These are phyloP conservation scores for Hippocampus barbouri DNA, from an alignment of 2,113 vertebrate species.

Conservation along the genomic window DNA sequence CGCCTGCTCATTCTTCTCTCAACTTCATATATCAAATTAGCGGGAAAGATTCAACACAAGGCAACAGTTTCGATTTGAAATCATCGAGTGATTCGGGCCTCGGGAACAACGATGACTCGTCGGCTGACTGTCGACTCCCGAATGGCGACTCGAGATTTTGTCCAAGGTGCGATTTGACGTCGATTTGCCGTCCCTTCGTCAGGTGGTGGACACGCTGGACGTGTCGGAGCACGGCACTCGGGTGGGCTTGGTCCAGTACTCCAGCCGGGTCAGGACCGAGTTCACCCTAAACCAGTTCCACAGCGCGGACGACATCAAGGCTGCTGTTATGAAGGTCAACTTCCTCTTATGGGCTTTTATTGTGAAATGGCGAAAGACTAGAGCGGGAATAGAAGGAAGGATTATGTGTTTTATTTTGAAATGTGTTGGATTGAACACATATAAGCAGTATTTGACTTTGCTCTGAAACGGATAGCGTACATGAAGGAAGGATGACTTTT, in stretches of 20 bases:
- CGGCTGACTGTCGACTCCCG: too few relatives aligned
- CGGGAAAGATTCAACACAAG: neutral
- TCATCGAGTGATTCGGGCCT: neutral
- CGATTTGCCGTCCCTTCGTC: neutral
- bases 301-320: conserved; percentile 83
- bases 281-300: conserved; percentile 88
- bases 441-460: too few relatives aligned
- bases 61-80: neutral
- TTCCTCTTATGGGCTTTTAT: neutral
- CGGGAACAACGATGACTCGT: too few relatives aligned
- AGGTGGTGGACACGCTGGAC: conserved; percentile 90
- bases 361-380: neutral
- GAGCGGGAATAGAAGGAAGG: too few relatives aligned
- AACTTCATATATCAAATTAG: too few relatives aligned
- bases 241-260: conserved; percentile 93
- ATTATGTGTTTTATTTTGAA: too few relatives aligned
- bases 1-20: too few relatives aligned
- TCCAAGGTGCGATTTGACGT: too few relatives aligned
- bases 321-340: conserved; percentile 80
- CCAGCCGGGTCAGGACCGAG: conserved; percentile 90
- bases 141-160: too few relatives aligned
- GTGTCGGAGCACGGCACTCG: conserved; percentile 85
- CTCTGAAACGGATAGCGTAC: too few relatives aligned
- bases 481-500: too few relatives aligned
- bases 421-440: too few relatives aligned